These are phyloP conservation scores for Dipodomys merriami DNA, from an alignment of 2,113 vertebrate species.

Conservation along the genomic window DNA sequence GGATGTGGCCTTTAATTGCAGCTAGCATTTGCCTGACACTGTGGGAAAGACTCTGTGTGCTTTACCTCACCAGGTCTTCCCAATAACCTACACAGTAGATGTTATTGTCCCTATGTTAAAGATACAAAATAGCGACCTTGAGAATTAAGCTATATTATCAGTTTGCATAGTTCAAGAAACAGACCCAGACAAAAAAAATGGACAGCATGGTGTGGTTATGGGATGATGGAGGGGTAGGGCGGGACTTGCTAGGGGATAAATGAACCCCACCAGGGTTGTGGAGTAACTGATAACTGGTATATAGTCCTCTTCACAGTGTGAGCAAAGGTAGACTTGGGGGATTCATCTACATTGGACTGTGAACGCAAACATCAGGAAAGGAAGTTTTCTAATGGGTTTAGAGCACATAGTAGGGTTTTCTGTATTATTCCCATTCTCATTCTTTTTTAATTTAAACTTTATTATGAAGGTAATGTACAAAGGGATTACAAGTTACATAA, in stretches of 20 bases:
- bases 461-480: no score
- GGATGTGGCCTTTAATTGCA: background rate
- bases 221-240: no score
- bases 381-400: background rate
- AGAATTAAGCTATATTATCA: background rate
- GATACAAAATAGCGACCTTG: background rate
- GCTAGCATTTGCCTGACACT: background rate
- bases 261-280: background rate
- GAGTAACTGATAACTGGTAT: background rate
- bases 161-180: background rate
- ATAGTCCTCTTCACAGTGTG: background rate
- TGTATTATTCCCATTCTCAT: background rate
- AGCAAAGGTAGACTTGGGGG: background rate
- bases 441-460: background rate
- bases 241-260: background rate
- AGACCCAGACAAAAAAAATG: background rate
- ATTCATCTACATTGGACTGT: background rate
- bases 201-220: background rate
- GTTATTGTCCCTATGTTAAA: background rate
- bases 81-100: background rate
- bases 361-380: slow-evolving; percentile 5
- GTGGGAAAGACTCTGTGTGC: background rate
- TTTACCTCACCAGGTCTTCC: background rate
- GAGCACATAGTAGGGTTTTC: background rate
- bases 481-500: no score